Evolutionary conservation across 37 sponge, comb jelly and placozoan species (phyloP), one percentile per base, ranked within the genome.

Genomic region (Hexactinellida sp.): DNA sequence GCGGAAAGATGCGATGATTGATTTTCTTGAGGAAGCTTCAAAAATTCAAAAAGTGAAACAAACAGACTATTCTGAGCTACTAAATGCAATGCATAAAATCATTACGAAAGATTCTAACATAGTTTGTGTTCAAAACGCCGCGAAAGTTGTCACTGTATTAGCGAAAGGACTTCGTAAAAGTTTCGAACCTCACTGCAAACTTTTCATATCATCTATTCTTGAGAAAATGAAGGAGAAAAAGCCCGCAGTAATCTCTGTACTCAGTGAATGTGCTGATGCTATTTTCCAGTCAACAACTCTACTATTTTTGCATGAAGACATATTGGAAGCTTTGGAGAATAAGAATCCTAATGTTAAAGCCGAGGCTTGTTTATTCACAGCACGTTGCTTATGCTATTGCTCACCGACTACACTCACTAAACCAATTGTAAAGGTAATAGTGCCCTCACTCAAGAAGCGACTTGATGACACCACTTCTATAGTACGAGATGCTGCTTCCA

Each of bases 141-240:
- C 89, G 1, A 92, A 92, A 83, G 54, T 93, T 34, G 89, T 97
- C 39, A 86, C 88, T 36, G 93, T 93, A 0, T 54, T 97, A 0
- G 97, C 97, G 85, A 92, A 88, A 25, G 97, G 97, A 24, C 86
- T 97, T 36, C 88, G 91, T 37, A 89, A 89, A 55, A 54, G 82
- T 36, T 91, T 89, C 83, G 84, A 87, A 36, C 83, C 82, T 38
- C 89, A 89, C 36, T 86, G 83, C 1, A 23, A 52, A 23, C 86
- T 88, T 89, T 71, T 83, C 54, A 36, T 90, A 1, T 55, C 90
- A 41, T 87, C 87, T 0, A 90, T 92, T 34, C 91, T 96, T 51
- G 93, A 89, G 51, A 96, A 96, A 85, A 94, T 94, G 85, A 96
- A 96, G 86, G 97, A 96, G 87, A 96, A 96, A 91, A 96, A 96